Base-by-base conservation (phyloP, 2,888 invertebrate genomes). In the Zeuzera pyrina region DNA sequence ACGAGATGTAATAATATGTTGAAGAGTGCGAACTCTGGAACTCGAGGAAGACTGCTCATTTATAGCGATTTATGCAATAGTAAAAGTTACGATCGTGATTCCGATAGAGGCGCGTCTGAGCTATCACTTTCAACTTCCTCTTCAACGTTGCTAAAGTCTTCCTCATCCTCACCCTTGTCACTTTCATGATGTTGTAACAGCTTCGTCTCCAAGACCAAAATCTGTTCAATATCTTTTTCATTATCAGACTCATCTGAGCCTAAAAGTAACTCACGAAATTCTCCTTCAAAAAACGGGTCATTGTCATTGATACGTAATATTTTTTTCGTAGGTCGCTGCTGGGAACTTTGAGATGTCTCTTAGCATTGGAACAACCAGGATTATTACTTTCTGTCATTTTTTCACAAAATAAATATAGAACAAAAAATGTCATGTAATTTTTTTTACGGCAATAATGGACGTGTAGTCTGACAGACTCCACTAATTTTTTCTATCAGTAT, bases 211-310 rank as follows among this genome's bases (percentile, higher is more conserved):
- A 36, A 39, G 39, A 43, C 33, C 34, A 41, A 38, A 7, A 37
- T 35, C 27, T 39, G 31, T 6, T 36, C 38, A 33, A 35, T 36
- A 33, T 43, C 33, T 31, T 15, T 29, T 35, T 38, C 40, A 33
- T 33, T 43, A 24, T 35, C 36, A 26, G 41, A 43, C 41, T 43
- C 33, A 32, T 43, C 41, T 32, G 39, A 31, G 34, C 35, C 33
- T 22, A 35, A 34, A 34, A 38, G 8, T 22, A 42, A 26, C 29
- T 33, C 31, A 36, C 34, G 38, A 30, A 40, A 30, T 31, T 30
- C 42, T 34, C 33, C 31, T 33, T 38, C 33, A 38, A 39, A 36
- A 1, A 29, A 34, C 29, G 34, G 32, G 29, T 29, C 34, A n/a
- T 39, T 29, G 22, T 19, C n/a, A n/a, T n/a, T n/a, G n/a, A n/a